Conservation (phyloP, 2,888 invertebrate genomes). For the Miltochrista miniata region DNA sequence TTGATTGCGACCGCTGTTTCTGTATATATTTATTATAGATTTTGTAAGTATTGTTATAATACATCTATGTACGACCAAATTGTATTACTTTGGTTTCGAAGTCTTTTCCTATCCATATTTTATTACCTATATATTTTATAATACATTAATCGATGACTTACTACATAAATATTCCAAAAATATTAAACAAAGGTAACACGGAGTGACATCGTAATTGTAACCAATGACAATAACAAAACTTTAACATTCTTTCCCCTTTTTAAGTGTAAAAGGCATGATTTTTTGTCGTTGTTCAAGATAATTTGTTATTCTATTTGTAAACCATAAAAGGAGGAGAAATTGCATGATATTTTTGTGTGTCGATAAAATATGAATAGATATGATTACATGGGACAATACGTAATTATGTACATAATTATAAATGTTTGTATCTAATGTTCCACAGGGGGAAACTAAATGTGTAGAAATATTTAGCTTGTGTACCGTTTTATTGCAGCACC, state of each 20-base stretch:
- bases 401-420: background rate
- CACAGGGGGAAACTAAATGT: background rate
- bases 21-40: constrained; percentile 59
- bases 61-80: constrained; percentile 52
- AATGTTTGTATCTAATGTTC: background rate
- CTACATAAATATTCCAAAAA: background rate
- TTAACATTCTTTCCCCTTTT: background rate
- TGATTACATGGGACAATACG: background rate
- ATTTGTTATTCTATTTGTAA: background rate
- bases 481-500: background rate
- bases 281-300: constrained; percentile 3
- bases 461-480: background rate
- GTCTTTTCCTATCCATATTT: background rate
- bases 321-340: constrained; percentile 6
- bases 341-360: constrained; percentile 40
- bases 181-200: constrained; percentile 11
- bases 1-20: constrained; percentile 55
- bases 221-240: constrained; percentile 15
- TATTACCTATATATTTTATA: constrained; percentile 6
- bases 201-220: constrained; percentile 14
- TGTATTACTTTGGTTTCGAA: constrained; percentile 56
- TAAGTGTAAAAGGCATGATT: constrained; percentile 25
- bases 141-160: background rate
- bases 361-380: constrained; percentile 14
- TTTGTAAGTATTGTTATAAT: constrained; percentile 38